Percentiles rank a stretch among this genome's conserved stretches.
Conservation (phyloP, 2,797 vertebrate genomes). For the Epinephelus malabaricus region DNA sequence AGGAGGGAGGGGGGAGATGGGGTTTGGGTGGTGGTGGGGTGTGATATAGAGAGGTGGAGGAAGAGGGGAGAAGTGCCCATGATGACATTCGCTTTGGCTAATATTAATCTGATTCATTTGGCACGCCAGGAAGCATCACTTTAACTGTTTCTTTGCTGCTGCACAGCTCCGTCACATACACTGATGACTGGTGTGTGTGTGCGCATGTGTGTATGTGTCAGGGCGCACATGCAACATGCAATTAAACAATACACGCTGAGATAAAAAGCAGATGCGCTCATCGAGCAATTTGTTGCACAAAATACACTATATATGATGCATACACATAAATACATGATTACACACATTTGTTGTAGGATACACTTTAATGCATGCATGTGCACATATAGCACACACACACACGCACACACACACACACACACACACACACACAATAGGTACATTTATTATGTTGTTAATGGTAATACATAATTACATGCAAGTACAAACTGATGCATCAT, state of each 20-base stretch:
- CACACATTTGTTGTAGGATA: slow-evolving; percentile 4
- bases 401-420: background rate
- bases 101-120: slow-evolving; percentile 95
- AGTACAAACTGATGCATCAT: slow-evolving; percentile 14
- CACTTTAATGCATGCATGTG: background rate
- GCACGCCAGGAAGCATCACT: slow-evolving; percentile 84
- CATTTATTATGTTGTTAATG: slow-evolving; percentile 5
- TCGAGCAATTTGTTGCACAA: slow-evolving; percentile 38
- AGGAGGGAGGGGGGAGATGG: background rate
- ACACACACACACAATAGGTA: background rate
- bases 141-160: slow-evolving; percentile 86
- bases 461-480: slow-evolving; percentile 25
- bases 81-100: slow-evolving; percentile 93
- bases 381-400: background rate
- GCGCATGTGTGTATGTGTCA: slow-evolving; percentile 19
- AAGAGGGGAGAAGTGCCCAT: slow-evolving; percentile 90
- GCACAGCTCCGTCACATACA: background rate
- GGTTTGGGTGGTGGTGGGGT: slow-evolving; percentile 13
- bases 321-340: slow-evolving; percentile 6
- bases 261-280: slow-evolving; percentile 43
- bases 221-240: slow-evolving; percentile 26
- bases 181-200: slow-evolving; percentile 6
- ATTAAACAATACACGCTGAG: slow-evolving; percentile 39
- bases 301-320: background rate
- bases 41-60: slow-evolving; percentile 60